phyloP scores from a whole-genome alignment of 2,113 vertebrate species.

The Haplotaxodon microlepis region DNA sequence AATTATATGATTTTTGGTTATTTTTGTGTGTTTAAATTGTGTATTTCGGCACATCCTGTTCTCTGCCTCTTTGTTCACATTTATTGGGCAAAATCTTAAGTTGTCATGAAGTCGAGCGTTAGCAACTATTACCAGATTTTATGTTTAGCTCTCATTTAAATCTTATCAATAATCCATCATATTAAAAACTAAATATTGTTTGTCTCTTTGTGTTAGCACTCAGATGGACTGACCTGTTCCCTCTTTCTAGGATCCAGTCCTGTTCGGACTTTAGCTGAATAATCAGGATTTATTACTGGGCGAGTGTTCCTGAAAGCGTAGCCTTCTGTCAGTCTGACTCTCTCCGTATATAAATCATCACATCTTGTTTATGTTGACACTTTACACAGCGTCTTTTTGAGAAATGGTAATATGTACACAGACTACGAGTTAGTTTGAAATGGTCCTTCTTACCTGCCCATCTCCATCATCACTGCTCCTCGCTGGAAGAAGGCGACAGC shows the following conservation, averaged over 20 bases:
- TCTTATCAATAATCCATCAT: neutral
- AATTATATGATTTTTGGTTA: neutral
- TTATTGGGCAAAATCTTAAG: neutral
- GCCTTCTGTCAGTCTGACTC: neutral
- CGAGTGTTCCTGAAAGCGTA: rapidly evolving
- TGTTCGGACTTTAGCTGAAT: neutral
- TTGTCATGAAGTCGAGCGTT: neutral
- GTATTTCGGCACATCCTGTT: neutral
- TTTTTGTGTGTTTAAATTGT: neutral
- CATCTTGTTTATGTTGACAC: neutral
- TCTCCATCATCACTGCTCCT: conserved; percentile 74
- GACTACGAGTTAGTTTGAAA: neutral
- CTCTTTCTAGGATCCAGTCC: neutral
- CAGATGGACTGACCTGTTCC: neutral
- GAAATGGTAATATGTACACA: neutral
- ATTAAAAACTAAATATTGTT: neutral
- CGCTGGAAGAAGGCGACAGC: conserved; percentile 87
- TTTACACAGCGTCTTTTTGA: neutral
- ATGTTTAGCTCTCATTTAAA: neutral
- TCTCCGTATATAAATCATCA: neutral
- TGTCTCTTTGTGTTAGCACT: neutral
- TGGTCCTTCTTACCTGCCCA: conserved; percentile 63
- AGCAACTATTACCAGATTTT: rapidly evolving
- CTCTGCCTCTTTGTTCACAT: neutral
- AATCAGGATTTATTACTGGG: neutral